Evolutionary conservation across 2,113 vertebrate genomes (phyloP).

Genomic region (Sinosuthora webbiana): DNA sequence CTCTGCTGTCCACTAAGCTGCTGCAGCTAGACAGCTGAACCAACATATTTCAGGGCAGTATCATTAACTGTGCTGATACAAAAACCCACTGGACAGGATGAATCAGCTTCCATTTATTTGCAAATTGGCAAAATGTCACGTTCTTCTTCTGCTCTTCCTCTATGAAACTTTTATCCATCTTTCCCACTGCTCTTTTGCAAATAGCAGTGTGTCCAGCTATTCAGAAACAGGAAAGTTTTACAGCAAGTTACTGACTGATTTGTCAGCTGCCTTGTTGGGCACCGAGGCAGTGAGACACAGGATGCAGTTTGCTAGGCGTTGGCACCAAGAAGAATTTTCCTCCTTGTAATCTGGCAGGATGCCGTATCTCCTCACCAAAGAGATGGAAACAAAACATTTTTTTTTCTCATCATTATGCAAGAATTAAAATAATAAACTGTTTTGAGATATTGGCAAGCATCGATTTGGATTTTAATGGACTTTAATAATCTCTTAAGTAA

Average conservation of each 20-base stretch:
- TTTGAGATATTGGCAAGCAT: background rate
- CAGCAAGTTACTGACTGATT: background rate
- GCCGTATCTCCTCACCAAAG: background rate
- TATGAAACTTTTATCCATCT: background rate
- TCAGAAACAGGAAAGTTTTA: constrained; percentile 11
- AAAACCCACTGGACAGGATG: constrained; percentile 19
- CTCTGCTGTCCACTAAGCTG: background rate
- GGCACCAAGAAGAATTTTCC: constrained; percentile 7
- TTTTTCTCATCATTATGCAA: constrained; percentile 6
- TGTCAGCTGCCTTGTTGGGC: background rate
- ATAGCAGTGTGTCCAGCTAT: background rate
- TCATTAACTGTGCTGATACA: background rate
- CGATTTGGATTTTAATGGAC: background rate
- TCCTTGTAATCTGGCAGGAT: background rate
- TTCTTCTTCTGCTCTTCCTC: background rate
- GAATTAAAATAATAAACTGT: constrained; percentile 20
- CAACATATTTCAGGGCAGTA: constrained; percentile 17
- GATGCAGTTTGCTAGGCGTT: background rate
- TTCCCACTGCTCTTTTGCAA: constrained; percentile 1
- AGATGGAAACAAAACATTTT: constrained; percentile 27
- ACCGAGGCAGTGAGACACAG: background rate
- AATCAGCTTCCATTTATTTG: constrained; percentile 50
- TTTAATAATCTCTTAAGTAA: background rate
- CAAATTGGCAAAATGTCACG: background rate
- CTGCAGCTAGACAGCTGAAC: constrained; percentile 29